These are phyloP conservation scores for Thaleichthys pacificus DNA, from an alignment of 2,797 vertebrate genomes.

Conservation along the genomic window DNA sequence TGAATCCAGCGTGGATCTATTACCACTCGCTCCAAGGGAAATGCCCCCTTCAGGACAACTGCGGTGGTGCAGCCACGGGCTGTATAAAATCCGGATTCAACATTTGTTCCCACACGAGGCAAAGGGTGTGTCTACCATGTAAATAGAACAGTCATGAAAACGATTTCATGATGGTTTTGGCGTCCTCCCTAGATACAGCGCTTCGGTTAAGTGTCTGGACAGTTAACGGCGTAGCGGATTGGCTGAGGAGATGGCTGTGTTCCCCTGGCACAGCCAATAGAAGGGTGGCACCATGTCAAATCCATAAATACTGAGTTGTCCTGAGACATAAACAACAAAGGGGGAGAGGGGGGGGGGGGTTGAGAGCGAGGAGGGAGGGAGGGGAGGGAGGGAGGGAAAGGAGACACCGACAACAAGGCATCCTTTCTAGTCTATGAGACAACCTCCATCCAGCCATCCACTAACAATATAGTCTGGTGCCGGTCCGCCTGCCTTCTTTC, in stretches of 20 bases:
- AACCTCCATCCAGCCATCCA: constrained; percentile 58
- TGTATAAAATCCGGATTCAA: background rate
- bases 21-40: constrained; percentile 45
- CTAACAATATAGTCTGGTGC: constrained; percentile 63
- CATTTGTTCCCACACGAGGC: background rate
- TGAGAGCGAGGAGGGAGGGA: constrained; percentile 6
- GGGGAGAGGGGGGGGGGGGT: constrained; percentile 9
- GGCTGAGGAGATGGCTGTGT: constrained; percentile 6
- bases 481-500: constrained; percentile 46
- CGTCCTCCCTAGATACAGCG: background rate
- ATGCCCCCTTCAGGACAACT: constrained; percentile 25
- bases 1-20: constrained; percentile 57
- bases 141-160: background rate
- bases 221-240: constrained; percentile 27
- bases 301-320: constrained; percentile 44
- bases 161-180: background rate
- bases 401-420: constrained; percentile 48
- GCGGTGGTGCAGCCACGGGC: background rate
- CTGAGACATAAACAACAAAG: constrained; percentile 36
- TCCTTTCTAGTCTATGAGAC: constrained; percentile 64
- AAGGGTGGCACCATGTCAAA: constrained; percentile 31
- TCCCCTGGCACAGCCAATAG: constrained; percentile 16
- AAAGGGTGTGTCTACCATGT: background rate
- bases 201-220: constrained; percentile 3
- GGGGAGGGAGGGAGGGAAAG: constrained; percentile 4